These are phyloP conservation scores for Acanthaster planci DNA, from an alignment of 35 echinoderm and acorn worm species.

Conservation along the genomic window DNA sequence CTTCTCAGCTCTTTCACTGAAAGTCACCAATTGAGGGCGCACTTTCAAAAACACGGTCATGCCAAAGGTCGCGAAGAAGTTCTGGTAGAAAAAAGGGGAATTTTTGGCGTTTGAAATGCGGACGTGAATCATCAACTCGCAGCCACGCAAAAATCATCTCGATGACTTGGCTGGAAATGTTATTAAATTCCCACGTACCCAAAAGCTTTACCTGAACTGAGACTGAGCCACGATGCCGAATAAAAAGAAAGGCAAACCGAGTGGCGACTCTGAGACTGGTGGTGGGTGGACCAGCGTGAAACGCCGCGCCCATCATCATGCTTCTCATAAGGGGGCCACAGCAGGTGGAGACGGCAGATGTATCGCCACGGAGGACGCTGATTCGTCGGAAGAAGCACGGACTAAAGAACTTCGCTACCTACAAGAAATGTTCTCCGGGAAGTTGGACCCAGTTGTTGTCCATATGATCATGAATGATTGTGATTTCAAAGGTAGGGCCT, in stretches of 20 bases:
- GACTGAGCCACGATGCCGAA: neutral
- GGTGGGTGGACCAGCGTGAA: neutral
- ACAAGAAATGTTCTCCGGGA: slow-evolving; percentile 58
- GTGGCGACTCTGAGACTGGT: neutral
- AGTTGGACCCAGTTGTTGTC: slow-evolving; percentile 56
- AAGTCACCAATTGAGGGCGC: neutral
- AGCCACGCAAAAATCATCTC: neutral
- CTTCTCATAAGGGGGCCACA: neutral
- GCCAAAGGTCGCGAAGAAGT: slow-evolving; percentile 2
- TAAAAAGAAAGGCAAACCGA: slow-evolving; percentile 5
- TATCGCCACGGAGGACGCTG: neutral
- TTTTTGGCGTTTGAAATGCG: neutral
- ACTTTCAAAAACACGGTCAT: slow-evolving; percentile 3
- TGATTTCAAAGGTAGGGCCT: slow-evolving; percentile 49
- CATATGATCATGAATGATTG: slow-evolving; percentile 66
- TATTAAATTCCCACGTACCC: too few relatives aligned
- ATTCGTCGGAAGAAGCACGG: neutral
- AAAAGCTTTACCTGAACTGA: too few relatives aligned
- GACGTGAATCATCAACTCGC: neutral
- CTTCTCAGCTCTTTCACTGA: neutral
- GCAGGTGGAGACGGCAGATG: neutral
- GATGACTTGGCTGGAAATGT: neutral
- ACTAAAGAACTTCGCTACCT: slow-evolving; percentile 16
- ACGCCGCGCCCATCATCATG: neutral
- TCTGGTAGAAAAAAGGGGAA: neutral